Evolutionary conservation across 1,140 invertebrate species (phyloP).

Genomic region (Lepidostoma basale): DNA sequence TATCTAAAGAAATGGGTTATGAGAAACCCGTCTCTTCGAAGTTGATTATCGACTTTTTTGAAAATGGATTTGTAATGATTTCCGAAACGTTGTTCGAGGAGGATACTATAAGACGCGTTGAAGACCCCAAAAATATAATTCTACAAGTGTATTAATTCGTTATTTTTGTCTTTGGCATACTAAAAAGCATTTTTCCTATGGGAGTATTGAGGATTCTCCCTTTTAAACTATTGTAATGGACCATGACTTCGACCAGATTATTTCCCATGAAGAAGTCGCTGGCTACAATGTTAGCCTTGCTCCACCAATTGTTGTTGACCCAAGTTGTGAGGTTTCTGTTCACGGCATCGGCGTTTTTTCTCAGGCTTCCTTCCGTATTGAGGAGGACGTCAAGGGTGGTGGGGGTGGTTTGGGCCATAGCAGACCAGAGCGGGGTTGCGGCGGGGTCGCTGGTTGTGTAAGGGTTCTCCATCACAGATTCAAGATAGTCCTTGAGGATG

Average conservation of each 20-base stretch:
- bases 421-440: constrained; percentile 67
- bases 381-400: constrained; percentile 71
- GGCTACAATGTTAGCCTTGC: constrained; percentile 74
- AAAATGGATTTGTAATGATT: too few relatives aligned
- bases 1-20: too few relatives aligned
- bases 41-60: too few relatives aligned
- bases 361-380: constrained; percentile 66
- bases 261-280: constrained; percentile 81
- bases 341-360: constrained; percentile 71
- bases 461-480: constrained; percentile 56
- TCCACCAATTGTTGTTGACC: constrained; percentile 68
- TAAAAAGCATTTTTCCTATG: not conserved
- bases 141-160: too few relatives aligned
- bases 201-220: constrained; percentile 4
- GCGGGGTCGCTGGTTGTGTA: constrained; percentile 51
- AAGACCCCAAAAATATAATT: too few relatives aligned
- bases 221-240: constrained; percentile 33
- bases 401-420: constrained; percentile 83
- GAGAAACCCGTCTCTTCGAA: too few relatives aligned
- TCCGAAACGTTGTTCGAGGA: too few relatives aligned
- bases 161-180: too few relatives aligned
- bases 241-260: constrained; percentile 67
- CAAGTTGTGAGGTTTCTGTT: constrained; percentile 72
- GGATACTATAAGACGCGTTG: too few relatives aligned
- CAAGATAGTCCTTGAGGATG: constrained; percentile 63